These are phyloP conservation scores for Myiothlypis coronata DNA, from an alignment of 2,797 vertebrate genomes.

Conservation along the genomic window DNA sequence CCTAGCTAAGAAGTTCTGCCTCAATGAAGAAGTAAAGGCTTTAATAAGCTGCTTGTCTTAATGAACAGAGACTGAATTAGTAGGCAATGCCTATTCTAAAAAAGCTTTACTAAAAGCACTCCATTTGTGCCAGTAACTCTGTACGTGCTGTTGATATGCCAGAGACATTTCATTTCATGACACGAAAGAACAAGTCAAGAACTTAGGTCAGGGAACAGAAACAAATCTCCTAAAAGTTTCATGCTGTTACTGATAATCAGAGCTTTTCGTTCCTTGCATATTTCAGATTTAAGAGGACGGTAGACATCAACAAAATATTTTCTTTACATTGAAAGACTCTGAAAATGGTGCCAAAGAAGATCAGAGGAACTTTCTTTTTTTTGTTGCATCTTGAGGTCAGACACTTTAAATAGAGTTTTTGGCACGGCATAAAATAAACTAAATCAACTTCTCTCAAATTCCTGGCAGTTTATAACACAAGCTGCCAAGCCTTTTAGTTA, in stretches of 20 bases:
- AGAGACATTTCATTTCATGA: neutral
- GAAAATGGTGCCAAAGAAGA: neutral
- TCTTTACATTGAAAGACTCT: neutral
- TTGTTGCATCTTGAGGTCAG: neutral
- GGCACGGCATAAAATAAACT: neutral
- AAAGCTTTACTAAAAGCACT: neutral
- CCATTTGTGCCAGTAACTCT: neutral
- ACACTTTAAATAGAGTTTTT: neutral
- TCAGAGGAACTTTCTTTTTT: neutral
- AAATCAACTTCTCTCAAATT: neutral
- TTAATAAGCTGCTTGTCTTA: neutral
- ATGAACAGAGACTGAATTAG: neutral
- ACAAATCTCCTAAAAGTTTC: neutral
- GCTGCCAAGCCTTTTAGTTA: neutral
- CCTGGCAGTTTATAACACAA: neutral
- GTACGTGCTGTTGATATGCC: rapidly evolving
- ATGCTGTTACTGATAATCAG: neutral
- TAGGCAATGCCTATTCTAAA: neutral
- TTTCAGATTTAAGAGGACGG: neutral
- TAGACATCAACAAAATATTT: neutral
- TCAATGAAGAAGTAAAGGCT: neutral
- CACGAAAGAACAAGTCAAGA: neutral
- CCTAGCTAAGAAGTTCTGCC: neutral
- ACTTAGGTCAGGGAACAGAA: neutral
- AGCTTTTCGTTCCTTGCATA: neutral